Base-by-base conservation (phyloP, 2,797 vertebrate genomes). In the Scarus forsteni region DNA sequence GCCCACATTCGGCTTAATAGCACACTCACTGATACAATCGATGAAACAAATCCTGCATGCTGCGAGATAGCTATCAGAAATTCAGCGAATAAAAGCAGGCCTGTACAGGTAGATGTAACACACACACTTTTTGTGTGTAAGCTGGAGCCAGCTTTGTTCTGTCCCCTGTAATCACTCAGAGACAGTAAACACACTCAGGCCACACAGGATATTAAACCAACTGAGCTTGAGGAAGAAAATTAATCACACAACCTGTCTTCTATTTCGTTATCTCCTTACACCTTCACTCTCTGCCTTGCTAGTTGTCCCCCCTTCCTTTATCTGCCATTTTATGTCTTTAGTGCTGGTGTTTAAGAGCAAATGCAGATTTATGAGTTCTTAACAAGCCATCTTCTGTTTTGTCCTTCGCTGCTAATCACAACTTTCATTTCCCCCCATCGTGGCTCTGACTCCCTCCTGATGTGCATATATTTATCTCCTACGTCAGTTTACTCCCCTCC, bases 131-230 rank as follows among this genome's bases (percentile, higher is more conserved):
- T 36, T 46, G 49, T 61, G 68, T 45, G 34, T 55, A 55, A 54
- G 59, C 64, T 54, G 42, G 54, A 42, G 40, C 42, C 8, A 8
- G 53, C 48, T 16, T 6, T 9, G 34, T 34, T 75, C 49, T 62
- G 42, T 65, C 40, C 44, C 50, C 77, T 56, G 59, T 71, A 73
- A 73, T 71, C 50, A 5, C 54, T 60, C 59, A 58, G 62, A 58
- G 65, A 73, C 66, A 78, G 70, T 49, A 72, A 75, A 81, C 79
- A 66, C 73, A 60, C 42, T 69, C 19, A 61, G 61, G 60, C 76
- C 82, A 73, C 80, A 84, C 89, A 88, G 86, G 89, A 92, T 89
- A 91, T 91, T 85, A 89, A 88, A 89, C 52, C 81, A 34, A 43
- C 13, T 48, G 64, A 54, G 51, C 42, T 42, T 78, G 80, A 83